Conservation (phyloP, 2,797 vertebrate species). For the Lagocephalus sceleratus region DNA sequence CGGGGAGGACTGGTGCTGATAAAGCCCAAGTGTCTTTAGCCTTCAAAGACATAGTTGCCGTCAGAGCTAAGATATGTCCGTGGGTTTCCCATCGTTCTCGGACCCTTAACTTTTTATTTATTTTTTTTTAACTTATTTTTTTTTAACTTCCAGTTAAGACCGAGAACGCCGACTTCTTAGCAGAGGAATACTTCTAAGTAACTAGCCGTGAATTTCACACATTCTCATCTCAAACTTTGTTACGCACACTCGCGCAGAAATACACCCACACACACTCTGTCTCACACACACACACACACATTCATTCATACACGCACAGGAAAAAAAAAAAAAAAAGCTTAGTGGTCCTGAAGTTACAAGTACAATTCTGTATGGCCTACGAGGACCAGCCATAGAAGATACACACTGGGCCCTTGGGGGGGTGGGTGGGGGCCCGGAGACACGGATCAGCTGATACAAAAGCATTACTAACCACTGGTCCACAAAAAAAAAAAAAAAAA, state of each 20-base stretch:
- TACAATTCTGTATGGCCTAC: constrained; percentile 64
- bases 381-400: constrained; percentile 76
- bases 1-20: constrained; percentile 52
- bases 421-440: constrained; percentile 63
- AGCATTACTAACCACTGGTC: constrained; percentile 70
- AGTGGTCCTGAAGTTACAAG: constrained; percentile 73
- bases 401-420: constrained; percentile 64
- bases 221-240: constrained; percentile 33
- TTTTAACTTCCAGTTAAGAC: constrained; percentile 46
- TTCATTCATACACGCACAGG: no score
- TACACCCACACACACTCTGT: neutral
- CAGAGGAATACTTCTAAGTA: constrained; percentile 64
- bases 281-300: neutral
- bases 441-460: constrained; percentile 62
- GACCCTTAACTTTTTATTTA: constrained; percentile 47
- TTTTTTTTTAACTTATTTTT: no score
- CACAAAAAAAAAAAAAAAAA: no score
- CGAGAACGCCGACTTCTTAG: constrained; percentile 44
- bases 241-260: constrained; percentile 13
- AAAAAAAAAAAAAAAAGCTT: constrained; percentile 53
- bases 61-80: constrained; percentile 71
- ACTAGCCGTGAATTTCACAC: constrained; percentile 60
- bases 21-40: constrained; percentile 67
- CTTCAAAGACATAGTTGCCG: constrained; percentile 62
- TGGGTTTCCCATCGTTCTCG: constrained; percentile 41